These are phyloP conservation scores for Helobdella robusta DNA, from an alignment of 2,888 invertebrate species.

Conservation along the genomic window DNA sequence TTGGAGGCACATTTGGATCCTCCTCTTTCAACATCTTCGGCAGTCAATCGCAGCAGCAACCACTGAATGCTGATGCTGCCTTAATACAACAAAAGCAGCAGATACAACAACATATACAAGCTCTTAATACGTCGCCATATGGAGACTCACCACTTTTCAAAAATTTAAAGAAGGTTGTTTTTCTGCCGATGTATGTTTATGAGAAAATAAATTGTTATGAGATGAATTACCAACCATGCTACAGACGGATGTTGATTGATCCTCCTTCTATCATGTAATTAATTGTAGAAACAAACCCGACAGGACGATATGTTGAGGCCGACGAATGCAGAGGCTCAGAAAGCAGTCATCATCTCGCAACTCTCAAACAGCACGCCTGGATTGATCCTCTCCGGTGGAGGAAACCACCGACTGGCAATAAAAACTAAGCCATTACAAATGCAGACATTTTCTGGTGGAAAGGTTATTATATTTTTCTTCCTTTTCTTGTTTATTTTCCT, in stretches of 20 bases:
- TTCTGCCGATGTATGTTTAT: neutral
- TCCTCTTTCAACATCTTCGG: neutral
- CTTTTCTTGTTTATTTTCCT: conserved; percentile 7
- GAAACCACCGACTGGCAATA: neutral
- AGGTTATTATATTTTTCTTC: too few relatives aligned
- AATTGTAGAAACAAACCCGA: conserved; percentile 53
- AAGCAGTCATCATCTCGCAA: conserved; percentile 45
- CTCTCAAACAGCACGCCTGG: too few relatives aligned
- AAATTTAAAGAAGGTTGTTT: conserved; percentile 50
- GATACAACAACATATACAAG: conserved; percentile 46
- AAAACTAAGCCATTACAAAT: conserved; percentile 7
- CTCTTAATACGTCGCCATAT: conserved; percentile 68
- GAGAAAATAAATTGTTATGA: neutral
- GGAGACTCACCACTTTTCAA: conserved; percentile 77
- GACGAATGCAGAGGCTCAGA: conserved; percentile 59
- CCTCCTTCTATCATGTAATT: neutral
- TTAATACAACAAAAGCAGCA: conserved; percentile 29
- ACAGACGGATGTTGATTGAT: neutral
- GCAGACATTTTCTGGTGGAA: too few relatives aligned
- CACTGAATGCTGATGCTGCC: conserved; percentile 7
- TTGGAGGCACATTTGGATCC: neutral
- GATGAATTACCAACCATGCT: neutral
- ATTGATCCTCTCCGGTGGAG: too few relatives aligned
- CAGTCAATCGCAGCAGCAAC: conserved; percentile 4
- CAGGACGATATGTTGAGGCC: conserved; percentile 61